These are phyloP conservation scores for Anoplius nigerrimus DNA, from an alignment of 2,888 invertebrate genomes.

Conservation along the genomic window DNA sequence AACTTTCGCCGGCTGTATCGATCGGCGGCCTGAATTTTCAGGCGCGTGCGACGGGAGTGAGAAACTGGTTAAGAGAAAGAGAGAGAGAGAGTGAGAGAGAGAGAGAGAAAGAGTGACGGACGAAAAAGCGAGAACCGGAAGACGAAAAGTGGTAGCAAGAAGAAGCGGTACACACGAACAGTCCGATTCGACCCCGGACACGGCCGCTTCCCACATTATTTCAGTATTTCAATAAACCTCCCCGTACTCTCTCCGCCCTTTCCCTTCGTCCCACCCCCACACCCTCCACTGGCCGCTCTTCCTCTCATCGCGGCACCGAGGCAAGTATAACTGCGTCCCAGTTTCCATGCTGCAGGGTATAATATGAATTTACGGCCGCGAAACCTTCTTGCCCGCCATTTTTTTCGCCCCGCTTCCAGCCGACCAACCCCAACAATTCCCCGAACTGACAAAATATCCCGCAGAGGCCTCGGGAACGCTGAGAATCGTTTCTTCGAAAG, in stretches of 20 bases:
- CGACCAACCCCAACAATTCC: too few species aligned
- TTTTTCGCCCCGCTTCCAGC: too few species aligned
- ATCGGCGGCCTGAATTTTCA: too few species aligned
- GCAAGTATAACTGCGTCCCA: conserved; percentile 41
- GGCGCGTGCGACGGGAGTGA: background rate
- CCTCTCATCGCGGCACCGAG: conserved; percentile 5
- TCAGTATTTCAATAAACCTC: conserved; percentile 22
- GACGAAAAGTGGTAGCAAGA: background rate
- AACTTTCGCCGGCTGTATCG: too few species aligned
- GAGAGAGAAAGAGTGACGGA: background rate
- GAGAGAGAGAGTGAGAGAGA: background rate
- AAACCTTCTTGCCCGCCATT: conserved; percentile 22
- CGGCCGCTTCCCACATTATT: conserved; percentile 13
- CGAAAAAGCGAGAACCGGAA: background rate
- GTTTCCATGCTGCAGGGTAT: conserved; percentile 28
- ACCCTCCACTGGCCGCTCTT: background rate
- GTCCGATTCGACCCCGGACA: background rate
- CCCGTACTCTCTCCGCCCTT: background rate
- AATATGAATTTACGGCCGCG: conserved; percentile 26
- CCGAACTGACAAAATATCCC: too few species aligned
- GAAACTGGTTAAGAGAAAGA: background rate
- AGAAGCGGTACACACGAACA: conserved; percentile 1
- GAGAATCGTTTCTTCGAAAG: too few species aligned
- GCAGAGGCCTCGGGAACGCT: too few species aligned
- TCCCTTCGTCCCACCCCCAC: background rate